phyloP scores from a whole-genome alignment of 1,140 invertebrate genomes.

The Solenopsis invicta region DNA sequence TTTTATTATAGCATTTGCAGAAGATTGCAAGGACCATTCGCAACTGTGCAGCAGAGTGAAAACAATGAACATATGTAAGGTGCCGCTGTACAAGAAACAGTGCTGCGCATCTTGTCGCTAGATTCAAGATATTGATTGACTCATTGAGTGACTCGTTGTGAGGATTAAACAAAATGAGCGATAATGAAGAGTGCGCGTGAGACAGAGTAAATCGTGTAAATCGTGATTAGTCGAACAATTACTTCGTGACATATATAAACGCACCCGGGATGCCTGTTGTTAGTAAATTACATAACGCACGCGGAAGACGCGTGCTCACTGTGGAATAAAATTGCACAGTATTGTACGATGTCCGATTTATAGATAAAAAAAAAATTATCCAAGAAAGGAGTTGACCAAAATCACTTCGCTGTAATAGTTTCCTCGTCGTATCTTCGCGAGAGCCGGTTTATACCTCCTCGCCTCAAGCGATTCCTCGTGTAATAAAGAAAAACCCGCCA shows the following conservation, averaged over 20 bases:
- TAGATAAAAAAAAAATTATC: slow-evolving; percentile 45
- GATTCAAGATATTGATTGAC: slow-evolving; percentile 21
- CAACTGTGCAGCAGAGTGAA: slow-evolving; percentile 93
- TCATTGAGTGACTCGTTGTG: slow-evolving; percentile 44
- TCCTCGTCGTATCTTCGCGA: slow-evolving; percentile 46
- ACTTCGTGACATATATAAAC: slow-evolving; percentile 48
- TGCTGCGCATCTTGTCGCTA: slow-evolving; percentile 93
- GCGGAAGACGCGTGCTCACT: slow-evolving; percentile 4
- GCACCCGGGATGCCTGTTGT: slow-evolving; percentile 48
- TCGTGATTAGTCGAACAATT: slow-evolving; percentile 44
- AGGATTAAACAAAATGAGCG: slow-evolving; percentile 44
- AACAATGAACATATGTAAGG: slow-evolving; percentile 93
- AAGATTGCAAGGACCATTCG: slow-evolving; percentile 92
- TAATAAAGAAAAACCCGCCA: slow-evolving; percentile 29
- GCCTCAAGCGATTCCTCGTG: slow-evolving; percentile 25
- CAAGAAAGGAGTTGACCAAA: slow-evolving; percentile 68
- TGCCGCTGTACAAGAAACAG: slow-evolving; percentile 93
- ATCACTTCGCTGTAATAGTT: slow-evolving; percentile 64
- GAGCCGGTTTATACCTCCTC: slow-evolving; percentile 17
- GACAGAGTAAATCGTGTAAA: slow-evolving; percentile 22
- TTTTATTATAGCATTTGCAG: slow-evolving; percentile 83
- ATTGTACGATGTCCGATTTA: slow-evolving; percentile 44
- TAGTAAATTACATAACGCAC: slow-evolving; percentile 53
- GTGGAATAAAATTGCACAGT: slow-evolving; percentile 52
- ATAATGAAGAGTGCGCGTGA: slow-evolving; percentile 35